A percentile compares a stretch with the other conserved stretches of the same genome.
Evolutionary conservation across 2,113 vertebrate genomes (phyloP).

Genomic region (Clarias macrocephalus): DNA sequence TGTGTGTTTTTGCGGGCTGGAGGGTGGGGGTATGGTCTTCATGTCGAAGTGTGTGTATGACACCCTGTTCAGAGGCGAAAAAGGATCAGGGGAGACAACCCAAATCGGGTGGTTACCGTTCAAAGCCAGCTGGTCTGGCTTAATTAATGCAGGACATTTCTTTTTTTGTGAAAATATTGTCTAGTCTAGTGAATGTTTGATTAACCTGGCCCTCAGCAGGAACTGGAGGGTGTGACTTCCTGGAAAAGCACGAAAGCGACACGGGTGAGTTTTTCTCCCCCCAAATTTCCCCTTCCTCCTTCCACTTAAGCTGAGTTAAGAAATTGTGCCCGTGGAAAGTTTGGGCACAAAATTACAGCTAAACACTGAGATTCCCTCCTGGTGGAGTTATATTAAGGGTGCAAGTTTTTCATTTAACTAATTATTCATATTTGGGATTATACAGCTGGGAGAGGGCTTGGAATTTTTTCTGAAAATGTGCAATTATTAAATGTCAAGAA

Average conservation of each 20-base stretch:
- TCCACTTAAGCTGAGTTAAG: conserved; percentile 45
- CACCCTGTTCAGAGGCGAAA: conserved; percentile 80
- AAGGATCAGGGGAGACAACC: conserved; percentile 81
- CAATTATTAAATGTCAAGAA: not conserved
- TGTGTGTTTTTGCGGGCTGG: conserved; percentile 53
- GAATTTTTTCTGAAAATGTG: not conserved
- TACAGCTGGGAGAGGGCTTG: not conserved
- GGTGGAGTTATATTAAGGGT: not conserved
- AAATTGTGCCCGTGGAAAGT: conserved; percentile 57
- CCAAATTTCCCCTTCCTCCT: conserved; percentile 57
- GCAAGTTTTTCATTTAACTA: not conserved
- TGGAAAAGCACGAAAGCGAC: conserved; percentile 87
- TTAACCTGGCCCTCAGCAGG: conserved; percentile 88
- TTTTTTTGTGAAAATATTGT: conserved; percentile 60
- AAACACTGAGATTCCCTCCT: not conserved
- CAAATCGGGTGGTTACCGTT: conserved; percentile 91
- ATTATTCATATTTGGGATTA: not conserved
- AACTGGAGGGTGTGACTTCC: conserved; percentile 92
- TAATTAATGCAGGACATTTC: conserved; percentile 80
- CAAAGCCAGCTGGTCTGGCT: conserved; percentile 99
- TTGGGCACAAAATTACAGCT: not conserved
- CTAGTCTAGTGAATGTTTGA: conserved; percentile 77
- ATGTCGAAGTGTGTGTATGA: conserved; percentile 74
- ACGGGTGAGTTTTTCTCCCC: conserved; percentile 86
- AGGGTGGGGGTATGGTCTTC: conserved; percentile 66